phyloP scores from a whole-genome alignment of 2,888 invertebrate genomes.

The Lampropteryx suffumata region DNA sequence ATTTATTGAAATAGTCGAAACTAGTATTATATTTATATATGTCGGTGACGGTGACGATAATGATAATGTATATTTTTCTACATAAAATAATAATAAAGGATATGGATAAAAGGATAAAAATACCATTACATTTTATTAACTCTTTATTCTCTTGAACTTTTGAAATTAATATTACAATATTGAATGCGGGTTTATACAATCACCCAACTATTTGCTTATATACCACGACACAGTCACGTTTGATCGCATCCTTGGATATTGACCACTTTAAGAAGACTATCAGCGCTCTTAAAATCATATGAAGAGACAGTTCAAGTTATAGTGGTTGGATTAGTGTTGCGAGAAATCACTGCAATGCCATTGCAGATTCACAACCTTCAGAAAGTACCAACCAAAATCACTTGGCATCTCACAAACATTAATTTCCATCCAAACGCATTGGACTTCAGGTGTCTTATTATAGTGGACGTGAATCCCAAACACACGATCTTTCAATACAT shows the following conservation, averaged over 20 bases:
- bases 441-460: conserved; percentile 38
- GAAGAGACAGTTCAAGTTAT: conserved; percentile 29
- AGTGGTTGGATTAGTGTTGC: conserved; percentile 31
- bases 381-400: conserved; percentile 29
- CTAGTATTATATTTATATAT: too few species aligned
- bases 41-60: too few species aligned
- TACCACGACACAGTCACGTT: conserved; percentile 80
- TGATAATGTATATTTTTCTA: too few species aligned
- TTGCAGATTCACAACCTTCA: conserved; percentile 38
- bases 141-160: conserved; percentile 83
- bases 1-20: too few species aligned
- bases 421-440: conserved; percentile 30
- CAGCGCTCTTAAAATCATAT: conserved; percentile 24
- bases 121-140: conserved; percentile 71
- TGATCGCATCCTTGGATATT: conserved; percentile 55
- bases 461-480: conserved; percentile 50
- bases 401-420: conserved; percentile 29
- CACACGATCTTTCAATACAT: conserved; percentile 68
- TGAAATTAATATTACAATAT: conserved; percentile 83
- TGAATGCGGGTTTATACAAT: conserved; percentile 82
- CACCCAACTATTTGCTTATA: conserved; percentile 81
- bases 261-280: conserved; percentile 49
- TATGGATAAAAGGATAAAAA: conserved; percentile 39
- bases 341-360: conserved; percentile 29
- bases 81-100: too few species aligned